Evolutionary conservation across 2,888 invertebrate species (phyloP).

Genomic region (Hydroisotoma schaefferi): DNA sequence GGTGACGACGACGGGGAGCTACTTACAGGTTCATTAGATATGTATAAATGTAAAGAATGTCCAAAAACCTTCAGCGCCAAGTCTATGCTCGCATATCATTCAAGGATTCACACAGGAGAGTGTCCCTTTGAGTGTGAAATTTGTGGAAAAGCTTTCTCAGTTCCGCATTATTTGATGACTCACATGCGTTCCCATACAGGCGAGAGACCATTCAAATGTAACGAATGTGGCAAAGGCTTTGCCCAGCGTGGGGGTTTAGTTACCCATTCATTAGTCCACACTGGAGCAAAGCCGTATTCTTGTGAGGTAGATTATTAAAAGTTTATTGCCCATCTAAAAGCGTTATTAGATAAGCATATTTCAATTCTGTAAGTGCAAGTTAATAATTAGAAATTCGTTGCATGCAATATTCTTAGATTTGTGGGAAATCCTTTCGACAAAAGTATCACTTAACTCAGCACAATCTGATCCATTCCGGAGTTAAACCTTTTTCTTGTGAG

Average conservation of each 20-base stretch:
- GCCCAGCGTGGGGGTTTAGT: slow-evolving; percentile 44
- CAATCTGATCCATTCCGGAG: slow-evolving; percentile 43
- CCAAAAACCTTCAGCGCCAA: slow-evolving; percentile 38
- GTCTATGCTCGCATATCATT: slow-evolving; percentile 41
- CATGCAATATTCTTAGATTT: slow-evolving; percentile 25
- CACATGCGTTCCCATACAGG: slow-evolving; percentile 20
- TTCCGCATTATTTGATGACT: slow-evolving; percentile 18
- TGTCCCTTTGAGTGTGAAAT: slow-evolving; percentile 16
- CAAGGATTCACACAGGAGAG: slow-evolving; percentile 39
- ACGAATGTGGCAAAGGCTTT: slow-evolving; percentile 40
- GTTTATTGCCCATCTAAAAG: neutral
- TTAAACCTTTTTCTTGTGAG: slow-evolving; percentile 43
- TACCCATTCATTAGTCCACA: slow-evolving; percentile 43
- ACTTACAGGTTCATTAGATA: neutral
- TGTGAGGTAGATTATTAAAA: slow-evolving; percentile 24
- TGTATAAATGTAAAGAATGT: slow-evolving; percentile 40
- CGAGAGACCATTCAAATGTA: slow-evolving; percentile 42
- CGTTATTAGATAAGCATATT: too few relatives aligned
- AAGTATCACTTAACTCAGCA: slow-evolving; percentile 47
- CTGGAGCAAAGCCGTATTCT: slow-evolving; percentile 42
- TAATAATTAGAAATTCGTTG: too few relatives aligned
- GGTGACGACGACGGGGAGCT: slow-evolving; percentile 25
- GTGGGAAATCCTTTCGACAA: slow-evolving; percentile 43
- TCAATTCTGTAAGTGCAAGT: too few relatives aligned
- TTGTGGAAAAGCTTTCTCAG: slow-evolving; percentile 23